A percentile compares a stretch with the other conserved stretches of the same genome.
These are phyloP conservation scores for Phrynocephalus forsythii DNA, from an alignment of 2,797 vertebrate species.

Conservation along the genomic window DNA sequence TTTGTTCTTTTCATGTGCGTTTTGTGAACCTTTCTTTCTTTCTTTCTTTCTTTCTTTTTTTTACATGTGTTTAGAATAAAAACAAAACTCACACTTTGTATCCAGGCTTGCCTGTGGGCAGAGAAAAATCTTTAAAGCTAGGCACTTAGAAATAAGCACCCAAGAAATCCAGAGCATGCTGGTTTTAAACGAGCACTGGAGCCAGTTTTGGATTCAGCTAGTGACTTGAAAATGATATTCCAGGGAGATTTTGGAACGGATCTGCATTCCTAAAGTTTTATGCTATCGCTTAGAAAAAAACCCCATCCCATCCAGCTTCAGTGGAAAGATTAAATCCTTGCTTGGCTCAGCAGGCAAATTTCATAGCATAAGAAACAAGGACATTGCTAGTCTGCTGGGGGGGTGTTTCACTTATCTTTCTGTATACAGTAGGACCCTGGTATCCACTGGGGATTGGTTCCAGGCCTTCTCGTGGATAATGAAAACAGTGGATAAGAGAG, in stretches of 20 bases:
- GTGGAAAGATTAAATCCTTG: slow-evolving; percentile 39
- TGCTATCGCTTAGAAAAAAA: slow-evolving; percentile 22
- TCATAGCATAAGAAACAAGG: neutral
- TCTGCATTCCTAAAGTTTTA: slow-evolving; percentile 44
- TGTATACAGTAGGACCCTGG: accelerated
- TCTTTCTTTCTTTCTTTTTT: neutral
- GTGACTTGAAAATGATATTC: slow-evolving; percentile 58
- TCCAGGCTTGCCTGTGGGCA: slow-evolving; percentile 57
- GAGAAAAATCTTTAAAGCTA: slow-evolving; percentile 62
- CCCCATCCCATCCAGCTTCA: neutral
- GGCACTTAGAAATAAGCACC: slow-evolving; percentile 54
- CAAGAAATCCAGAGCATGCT: slow-evolving; percentile 52
- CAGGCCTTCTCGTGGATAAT: too few relatives aligned
- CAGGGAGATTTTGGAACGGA: slow-evolving; percentile 3
- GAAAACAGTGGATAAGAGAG: too few relatives aligned
- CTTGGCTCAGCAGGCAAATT: neutral
- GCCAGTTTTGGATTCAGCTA: slow-evolving; percentile 48
- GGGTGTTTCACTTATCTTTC: accelerated
- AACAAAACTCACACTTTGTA: slow-evolving; percentile 45
- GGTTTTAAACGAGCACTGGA: slow-evolving; percentile 53
- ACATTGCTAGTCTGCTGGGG: neutral
- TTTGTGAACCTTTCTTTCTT: slow-evolving; percentile 8
- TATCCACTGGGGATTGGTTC: too few relatives aligned
- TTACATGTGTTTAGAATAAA: slow-evolving; percentile 23
- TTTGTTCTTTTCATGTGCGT: slow-evolving; percentile 21